Base-by-base conservation (phyloP, 2,888 invertebrate species). In the Theodoxus fluviatilis region DNA sequence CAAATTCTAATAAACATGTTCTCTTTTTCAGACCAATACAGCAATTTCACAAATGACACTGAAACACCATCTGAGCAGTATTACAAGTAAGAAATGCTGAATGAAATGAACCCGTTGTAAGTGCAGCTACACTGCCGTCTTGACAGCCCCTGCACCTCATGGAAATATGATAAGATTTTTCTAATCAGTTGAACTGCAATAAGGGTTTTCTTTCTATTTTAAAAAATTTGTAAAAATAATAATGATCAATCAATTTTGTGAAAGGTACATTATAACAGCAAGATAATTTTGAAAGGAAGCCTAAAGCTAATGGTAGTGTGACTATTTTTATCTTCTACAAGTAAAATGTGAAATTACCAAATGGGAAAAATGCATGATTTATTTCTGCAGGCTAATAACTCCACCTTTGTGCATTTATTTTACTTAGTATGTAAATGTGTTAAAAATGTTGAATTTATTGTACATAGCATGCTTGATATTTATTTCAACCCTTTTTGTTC, bases 1-100 rank as follows among this genome's bases (percentile, higher is more conserved):
- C 6, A 18, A n/a, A 7, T 61, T 37, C 37, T 37, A 22, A 9
- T 12, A 31, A 15, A 22, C 55, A n/a, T 25, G 18, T 18, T 49
- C 22, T 15, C 55, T 37, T 12, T 22, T 15, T 59, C 22, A 61
- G 35, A 25, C 15, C 22, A 33, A n/a, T 15, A 59, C 59, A 9
- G 47, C 66, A 35, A 37, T 65, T 25, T 68, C 7, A 35, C 38
- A 18, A 47, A 65, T 15, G 55, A 63, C 22, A 55, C 47, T 57
- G 92, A 92, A 81, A 94, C 94, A 68, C 94, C 95, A 40, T 93
- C 95, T 38, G 95, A 96, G 89, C 95, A 96, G 88, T 96, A 95
- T 88, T 96, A 94, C 88, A 93, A 95, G 96, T 96, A 91, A 91
- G 91, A 88, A 33, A 33, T n/a, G 28, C 18, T 18, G 18, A n/a